Evolutionary conservation across 2,113 vertebrate genomes (phyloP), one percentile per base, ranked within the genome.

Genomic region (Poicephalus gulielmi): DNA sequence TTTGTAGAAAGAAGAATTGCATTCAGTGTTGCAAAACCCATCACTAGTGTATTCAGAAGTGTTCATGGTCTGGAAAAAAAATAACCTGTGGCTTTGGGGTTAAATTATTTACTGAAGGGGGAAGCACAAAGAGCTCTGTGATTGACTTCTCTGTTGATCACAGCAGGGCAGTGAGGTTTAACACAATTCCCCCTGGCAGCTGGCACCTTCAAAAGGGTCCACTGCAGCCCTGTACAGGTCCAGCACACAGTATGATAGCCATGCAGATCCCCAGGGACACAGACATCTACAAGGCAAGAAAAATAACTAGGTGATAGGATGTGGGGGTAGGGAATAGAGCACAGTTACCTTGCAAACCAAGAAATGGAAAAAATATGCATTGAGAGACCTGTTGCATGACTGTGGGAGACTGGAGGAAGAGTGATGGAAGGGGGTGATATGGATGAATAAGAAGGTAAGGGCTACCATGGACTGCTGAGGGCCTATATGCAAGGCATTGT

Each of bases 381-480:
- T 47, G 12, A 43, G 41, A 33, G 2, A 41, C 4, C 7, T 52
- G 24, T 30, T 53, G 25, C 17, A 6, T 28, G 18, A 4, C 27
- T 24, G 18, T 25, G 5, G 17, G 9, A 77, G 15, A 20, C 5
- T 9, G 23, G 41, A 92, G 16, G 27, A 71, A 74, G 10, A 73
- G 27, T 13, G 35, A 24, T 12, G 10, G 9, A 50, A 73, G 8
- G 3, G 14, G 13, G 27, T 57, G 30, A 27, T 49, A 25, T 0
- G 1, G 13, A 6, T 1, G 4, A 68, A 64, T 3, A 67, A 70
- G 66, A 71, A 43, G 5, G 11, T 50, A 44, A 62, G 10, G 15
- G 3, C 10, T 69, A 6, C 17, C 2, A 4, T 0, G 0, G 22
- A 5, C 19, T 79, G 57, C 39, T 79, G 47, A 86, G 20, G 11